Evolutionary conservation across 2,113 vertebrate species (phyloP).

Genomic region (Pseudopipra pipra): DNA sequence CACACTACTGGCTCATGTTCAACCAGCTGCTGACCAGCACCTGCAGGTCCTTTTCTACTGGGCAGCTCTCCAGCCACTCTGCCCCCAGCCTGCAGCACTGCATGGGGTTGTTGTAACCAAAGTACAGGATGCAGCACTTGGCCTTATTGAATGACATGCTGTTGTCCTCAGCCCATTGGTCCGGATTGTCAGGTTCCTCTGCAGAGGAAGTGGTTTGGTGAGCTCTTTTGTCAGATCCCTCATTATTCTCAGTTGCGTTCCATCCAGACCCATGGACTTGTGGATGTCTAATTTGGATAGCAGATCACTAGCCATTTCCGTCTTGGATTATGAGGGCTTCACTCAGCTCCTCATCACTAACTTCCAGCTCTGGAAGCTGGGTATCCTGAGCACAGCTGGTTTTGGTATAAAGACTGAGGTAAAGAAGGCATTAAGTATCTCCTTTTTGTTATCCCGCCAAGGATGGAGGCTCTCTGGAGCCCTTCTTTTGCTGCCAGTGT

Average conservation of each 20-base stretch:
- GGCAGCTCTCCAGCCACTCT: not conserved
- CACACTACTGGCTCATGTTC: not conserved
- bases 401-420: not conserved
- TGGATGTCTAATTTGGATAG: not conserved
- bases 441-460: not conserved
- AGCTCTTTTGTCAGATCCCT: not conserved
- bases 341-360: not conserved
- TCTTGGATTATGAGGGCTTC: not conserved
- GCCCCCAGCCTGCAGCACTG: not conserved
- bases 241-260: not conserved
- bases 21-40: not conserved
- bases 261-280: not conserved
- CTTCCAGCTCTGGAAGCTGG: not conserved
- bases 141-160: not conserved
- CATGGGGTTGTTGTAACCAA: not conserved
- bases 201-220: not conserved
- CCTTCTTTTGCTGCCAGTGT: not conserved
- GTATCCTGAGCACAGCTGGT: not conserved
- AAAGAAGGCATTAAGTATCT: not conserved
- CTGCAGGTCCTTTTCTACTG: not conserved
- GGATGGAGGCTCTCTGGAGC: not conserved
- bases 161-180: not conserved
- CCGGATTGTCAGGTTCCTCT: not conserved
- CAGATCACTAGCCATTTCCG: not conserved
- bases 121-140: not conserved